A percentile compares a stretch with the other conserved stretches of the same genome.
phyloP scores from a whole-genome alignment of 2,113 vertebrate genomes.

The Xyliphius kryptos region DNA sequence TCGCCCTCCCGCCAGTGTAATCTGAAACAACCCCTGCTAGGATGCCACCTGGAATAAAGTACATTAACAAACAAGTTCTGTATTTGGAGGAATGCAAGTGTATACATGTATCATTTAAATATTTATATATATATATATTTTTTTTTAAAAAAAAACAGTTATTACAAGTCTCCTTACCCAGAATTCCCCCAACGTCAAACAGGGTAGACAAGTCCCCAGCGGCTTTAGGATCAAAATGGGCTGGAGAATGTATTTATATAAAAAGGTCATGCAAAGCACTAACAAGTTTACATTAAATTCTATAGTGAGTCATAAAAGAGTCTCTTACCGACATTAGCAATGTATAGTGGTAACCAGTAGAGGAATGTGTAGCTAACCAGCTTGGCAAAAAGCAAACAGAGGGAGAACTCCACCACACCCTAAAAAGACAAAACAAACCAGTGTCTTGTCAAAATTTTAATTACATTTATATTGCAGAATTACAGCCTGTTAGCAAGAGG shows the following conservation, averaged over 20 bases:
- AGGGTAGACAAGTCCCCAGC: slow-evolving; percentile 89
- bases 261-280: no score
- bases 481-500: no score
- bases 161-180: no score
- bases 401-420: slow-evolving; percentile 93
- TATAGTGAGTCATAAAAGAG: no score
- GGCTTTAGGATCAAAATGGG: slow-evolving; percentile 80
- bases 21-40: slow-evolving; percentile 83
- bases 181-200: slow-evolving; percentile 93
- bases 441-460: background rate
- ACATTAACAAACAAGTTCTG: no score
- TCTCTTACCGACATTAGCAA: slow-evolving; percentile 82
- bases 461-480: no score
- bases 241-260: no score
- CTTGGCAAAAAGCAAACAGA: slow-evolving; percentile 94
- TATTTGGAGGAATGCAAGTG: no score
- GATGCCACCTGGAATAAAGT: slow-evolving; percentile 74
- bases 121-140: no score
- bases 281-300: no score
- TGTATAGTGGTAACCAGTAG: slow-evolving; percentile 96
- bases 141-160: no score
- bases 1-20: slow-evolving; percentile 79
- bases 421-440: slow-evolving; percentile 44
- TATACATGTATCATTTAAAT: no score
- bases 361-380: slow-evolving; percentile 98